A percentile compares a stretch with the other conserved stretches of the same genome.
Evolutionary conservation across 2,797 vertebrate species (phyloP).

Genomic region (Cheirogaleus major): DNA sequence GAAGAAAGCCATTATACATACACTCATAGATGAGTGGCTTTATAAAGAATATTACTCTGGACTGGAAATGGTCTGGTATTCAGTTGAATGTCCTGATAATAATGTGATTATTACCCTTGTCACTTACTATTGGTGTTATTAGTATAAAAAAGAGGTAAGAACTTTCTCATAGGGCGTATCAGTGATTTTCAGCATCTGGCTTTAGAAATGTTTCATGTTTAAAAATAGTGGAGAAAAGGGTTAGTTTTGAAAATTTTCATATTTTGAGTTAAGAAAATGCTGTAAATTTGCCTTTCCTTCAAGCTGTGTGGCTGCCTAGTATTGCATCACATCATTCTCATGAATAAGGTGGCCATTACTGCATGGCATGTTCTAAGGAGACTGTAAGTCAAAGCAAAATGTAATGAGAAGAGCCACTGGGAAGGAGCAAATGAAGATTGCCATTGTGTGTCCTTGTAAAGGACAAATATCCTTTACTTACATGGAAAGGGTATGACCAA

Average conservation of each 20-base stretch:
- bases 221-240: neutral
- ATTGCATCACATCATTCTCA: neutral
- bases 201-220: neutral
- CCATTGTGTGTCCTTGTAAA: neutral
- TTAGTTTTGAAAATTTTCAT: neutral
- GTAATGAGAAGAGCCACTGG: constrained; percentile 16
- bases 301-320: neutral
- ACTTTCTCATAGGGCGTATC: neutral
- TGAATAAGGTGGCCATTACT: neutral
- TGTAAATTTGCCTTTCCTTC: neutral
- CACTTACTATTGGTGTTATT: neutral
- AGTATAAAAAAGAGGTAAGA: neutral
- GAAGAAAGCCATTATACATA: neutral
- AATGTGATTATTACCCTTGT: neutral
- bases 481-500: neutral
- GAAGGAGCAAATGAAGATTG: constrained; percentile 19
- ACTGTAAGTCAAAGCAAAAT: neutral
- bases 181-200: neutral
- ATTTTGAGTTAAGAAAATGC: neutral
- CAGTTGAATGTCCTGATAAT: neutral
- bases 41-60: constrained; percentile 15
- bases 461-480: neutral
- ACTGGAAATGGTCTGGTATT: neutral
- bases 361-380: neutral
- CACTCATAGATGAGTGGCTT: neutral